Conservation (phyloP, 2,113 vertebrate genomes). For the Sinocyclocheilus grahami region DNA sequence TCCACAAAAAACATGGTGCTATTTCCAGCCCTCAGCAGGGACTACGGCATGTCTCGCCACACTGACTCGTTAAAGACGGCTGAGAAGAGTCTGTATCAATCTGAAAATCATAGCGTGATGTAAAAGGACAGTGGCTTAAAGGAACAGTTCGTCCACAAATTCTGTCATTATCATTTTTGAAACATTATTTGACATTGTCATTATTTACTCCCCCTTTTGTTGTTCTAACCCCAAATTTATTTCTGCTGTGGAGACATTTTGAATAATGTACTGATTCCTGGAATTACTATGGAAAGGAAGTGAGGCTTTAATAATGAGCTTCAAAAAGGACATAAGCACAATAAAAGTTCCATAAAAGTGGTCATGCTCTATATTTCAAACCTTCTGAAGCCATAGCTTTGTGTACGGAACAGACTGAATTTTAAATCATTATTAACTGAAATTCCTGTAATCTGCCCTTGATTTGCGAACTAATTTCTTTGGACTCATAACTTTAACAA, state of each 20-base stretch:
- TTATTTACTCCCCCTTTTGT: not conserved
- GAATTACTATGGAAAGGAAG: not conserved
- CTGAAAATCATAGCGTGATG: not conserved
- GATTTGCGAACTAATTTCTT: too few species aligned
- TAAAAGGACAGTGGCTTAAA: not conserved
- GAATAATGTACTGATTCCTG: not conserved
- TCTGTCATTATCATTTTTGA: too few species aligned
- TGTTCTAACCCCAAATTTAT: not conserved
- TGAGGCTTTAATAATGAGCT: not conserved
- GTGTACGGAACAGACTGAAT: too few species aligned
- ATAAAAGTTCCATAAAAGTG: too few species aligned
- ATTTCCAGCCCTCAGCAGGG: slow-evolving; percentile 57
- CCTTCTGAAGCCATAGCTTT: too few species aligned
- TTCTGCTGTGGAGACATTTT: not conserved
- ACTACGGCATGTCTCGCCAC: slow-evolving; percentile 27
- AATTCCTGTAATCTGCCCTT: not conserved
- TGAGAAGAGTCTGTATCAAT: not conserved
- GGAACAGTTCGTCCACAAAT: not conserved
- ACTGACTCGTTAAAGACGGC: slow-evolving; percentile 25
- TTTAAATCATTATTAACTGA: not conserved
- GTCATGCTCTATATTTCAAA: not conserved
- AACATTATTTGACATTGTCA: not conserved
- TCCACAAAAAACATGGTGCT: slow-evolving; percentile 52
- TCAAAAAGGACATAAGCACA: not conserved
- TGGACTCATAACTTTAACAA: too few species aligned